phyloP scores from a whole-genome alignment of 2,888 invertebrate species.

The Agonopterix subpropinquella region DNA sequence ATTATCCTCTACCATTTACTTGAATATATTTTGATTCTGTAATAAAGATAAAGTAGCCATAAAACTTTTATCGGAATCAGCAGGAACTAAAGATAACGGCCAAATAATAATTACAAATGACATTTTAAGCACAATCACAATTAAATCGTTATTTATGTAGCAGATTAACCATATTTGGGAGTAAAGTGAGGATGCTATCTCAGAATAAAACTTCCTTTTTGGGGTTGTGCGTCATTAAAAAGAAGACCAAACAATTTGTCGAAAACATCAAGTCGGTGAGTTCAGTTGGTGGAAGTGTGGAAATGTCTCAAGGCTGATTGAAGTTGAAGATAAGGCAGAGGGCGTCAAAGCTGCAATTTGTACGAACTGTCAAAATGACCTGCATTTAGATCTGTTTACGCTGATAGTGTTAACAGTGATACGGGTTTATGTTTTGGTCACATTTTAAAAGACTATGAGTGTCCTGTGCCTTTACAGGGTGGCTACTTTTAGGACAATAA shows the following conservation, averaged over 20 bases:
- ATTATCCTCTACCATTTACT: too few species aligned
- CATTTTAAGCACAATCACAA: too few species aligned
- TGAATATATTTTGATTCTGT: too few species aligned
- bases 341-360: conserved; percentile 63
- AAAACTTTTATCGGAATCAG: too few species aligned
- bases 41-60: too few species aligned
- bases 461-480: too few species aligned
- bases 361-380: conserved; percentile 50
- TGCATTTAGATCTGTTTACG: conserved; percentile 40
- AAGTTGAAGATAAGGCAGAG: conserved; percentile 36
- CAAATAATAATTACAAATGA: too few species aligned
- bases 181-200: conserved; percentile 25
- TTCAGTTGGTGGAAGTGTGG: conserved; percentile 27
- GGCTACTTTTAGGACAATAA: too few species aligned
- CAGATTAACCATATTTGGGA: too few species aligned
- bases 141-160: too few species aligned
- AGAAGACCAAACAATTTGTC: conserved; percentile 14
- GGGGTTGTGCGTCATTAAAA: conserved; percentile 4
- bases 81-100: too few species aligned
- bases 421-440: conserved; percentile 12
- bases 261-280: conserved; percentile 28
- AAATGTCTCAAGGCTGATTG: conserved; percentile 40
- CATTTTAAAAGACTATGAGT: too few species aligned
- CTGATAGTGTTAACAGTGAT: conserved; percentile 42
- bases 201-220: conserved; percentile 26